phyloP scores from a whole-genome alignment of 2,797 vertebrate genomes.

The Poecilia gillii region DNA sequence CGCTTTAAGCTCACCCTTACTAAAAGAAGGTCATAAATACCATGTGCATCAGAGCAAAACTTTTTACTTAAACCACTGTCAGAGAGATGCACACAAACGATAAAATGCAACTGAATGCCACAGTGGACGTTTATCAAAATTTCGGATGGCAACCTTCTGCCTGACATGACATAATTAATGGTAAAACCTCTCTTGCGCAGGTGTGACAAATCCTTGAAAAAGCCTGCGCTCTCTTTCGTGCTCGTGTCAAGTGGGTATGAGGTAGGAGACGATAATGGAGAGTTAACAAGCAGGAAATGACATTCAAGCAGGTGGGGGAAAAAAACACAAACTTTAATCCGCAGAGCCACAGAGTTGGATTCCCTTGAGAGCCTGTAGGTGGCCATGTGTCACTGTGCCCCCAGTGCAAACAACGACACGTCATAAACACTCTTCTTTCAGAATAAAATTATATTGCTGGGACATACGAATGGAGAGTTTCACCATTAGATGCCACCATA shows the following conservation, averaged over 20 bases:
- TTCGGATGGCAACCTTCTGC: constrained; percentile 22
- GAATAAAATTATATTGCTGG: not conserved
- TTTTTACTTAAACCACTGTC: not conserved
- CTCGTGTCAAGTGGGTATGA: constrained; percentile 54
- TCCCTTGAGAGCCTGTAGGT: constrained; percentile 49
- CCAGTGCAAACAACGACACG: constrained; percentile 18
- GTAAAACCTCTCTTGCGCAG: constrained; percentile 34
- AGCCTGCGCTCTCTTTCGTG: constrained; percentile 18
- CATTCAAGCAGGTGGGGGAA: constrained; percentile 40
- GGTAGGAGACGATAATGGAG: constrained; percentile 56
- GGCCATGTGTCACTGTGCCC: constrained; percentile 49
- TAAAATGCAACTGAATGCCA: constrained; percentile 8
- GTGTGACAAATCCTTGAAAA: constrained; percentile 48
- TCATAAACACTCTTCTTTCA: constrained; percentile 13
- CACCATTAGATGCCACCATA: not conserved
- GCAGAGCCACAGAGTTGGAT: constrained; percentile 45
- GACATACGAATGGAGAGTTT: not conserved
- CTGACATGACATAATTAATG: constrained; percentile 37
- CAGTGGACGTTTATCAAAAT: constrained; percentile 32
- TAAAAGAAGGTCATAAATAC: not conserved
- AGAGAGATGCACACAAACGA: not conserved
- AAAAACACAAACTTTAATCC: constrained; percentile 54
- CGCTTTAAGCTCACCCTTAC: not conserved
- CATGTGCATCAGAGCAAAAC: not conserved
- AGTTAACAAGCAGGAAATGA: constrained; percentile 69